Conservation (phyloP, 1,140 invertebrate species). For the Achatina immaculata region DNA sequence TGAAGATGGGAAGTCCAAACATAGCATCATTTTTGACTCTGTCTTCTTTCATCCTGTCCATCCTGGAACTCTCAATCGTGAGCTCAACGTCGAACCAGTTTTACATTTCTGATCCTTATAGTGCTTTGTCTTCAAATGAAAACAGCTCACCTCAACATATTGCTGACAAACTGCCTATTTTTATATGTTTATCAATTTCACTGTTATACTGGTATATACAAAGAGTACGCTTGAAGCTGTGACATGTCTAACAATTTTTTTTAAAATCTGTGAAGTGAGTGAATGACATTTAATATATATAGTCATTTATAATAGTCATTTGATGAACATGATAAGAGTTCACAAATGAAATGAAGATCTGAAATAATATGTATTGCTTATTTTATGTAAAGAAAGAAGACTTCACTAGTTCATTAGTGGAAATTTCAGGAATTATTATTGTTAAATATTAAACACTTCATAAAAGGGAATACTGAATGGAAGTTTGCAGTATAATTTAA, state of each 20-base stretch:
- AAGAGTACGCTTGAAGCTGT: background rate
- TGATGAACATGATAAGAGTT: no score
- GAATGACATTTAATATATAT: no score
- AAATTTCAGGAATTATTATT: no score
- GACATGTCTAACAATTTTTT: background rate
- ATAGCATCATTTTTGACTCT: conserved; percentile 60
- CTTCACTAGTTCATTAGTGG: no score
- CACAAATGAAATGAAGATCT: no score
- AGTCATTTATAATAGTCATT: no score
- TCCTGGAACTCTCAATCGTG: conserved; percentile 4
- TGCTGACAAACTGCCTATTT: background rate
- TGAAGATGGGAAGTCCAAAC: conserved; percentile 73
- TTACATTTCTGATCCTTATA: background rate
- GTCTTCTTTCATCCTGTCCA: conserved; percentile 58
- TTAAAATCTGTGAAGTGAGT: no score
- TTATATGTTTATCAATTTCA: background rate
- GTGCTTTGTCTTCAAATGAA: background rate
- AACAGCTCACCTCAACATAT: background rate
- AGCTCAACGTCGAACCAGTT: background rate
- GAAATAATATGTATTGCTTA: no score
- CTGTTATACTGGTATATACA: background rate
- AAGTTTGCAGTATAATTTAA: no score
- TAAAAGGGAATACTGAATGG: no score
- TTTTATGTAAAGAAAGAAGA: no score
- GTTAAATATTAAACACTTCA: no score